Evolutionary conservation across 2,888 invertebrate genomes (phyloP).

Genomic region (Amiota communis): DNA sequence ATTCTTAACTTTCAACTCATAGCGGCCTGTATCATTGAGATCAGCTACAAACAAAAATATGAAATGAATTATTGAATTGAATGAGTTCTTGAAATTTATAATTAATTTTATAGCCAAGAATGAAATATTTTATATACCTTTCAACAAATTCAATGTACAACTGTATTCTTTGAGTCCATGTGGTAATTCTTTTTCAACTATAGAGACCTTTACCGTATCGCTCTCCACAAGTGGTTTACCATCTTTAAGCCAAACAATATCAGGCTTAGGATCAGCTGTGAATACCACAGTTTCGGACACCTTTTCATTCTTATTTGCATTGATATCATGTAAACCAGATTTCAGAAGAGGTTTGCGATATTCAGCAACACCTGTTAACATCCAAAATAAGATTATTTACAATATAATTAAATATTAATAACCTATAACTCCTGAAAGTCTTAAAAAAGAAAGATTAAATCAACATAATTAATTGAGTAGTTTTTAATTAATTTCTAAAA

Average conservation of each 20-base stretch:
- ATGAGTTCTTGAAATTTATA: background rate
- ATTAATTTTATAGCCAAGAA: background rate
- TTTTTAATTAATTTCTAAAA: too few relatives aligned
- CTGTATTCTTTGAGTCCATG: constrained; percentile 87
- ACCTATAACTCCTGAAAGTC: background rate
- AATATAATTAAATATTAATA: background rate
- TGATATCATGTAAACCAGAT: constrained; percentile 79
- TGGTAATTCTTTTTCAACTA: constrained; percentile 80
- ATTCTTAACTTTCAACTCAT: constrained; percentile 85
- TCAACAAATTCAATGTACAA: constrained; percentile 78
- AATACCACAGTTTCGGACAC: constrained; percentile 82
- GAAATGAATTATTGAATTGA: constrained; percentile 51
- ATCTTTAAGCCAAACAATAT: constrained; percentile 88
- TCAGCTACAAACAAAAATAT: constrained; percentile 70
- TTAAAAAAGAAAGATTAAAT: background rate
- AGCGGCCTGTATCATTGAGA: constrained; percentile 86
- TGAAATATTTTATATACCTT: constrained; percentile 34
- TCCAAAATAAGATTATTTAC: constrained; percentile 22
- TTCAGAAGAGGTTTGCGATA: constrained; percentile 85
- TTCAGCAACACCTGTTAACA: constrained; percentile 80
- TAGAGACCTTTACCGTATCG: constrained; percentile 78
- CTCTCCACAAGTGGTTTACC: constrained; percentile 80
- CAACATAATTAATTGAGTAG: background rate
- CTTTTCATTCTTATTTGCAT: constrained; percentile 81
- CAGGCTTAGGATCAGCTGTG: constrained; percentile 91